A percentile compares a stretch with the other conserved stretches of the same genome.
Evolutionary conservation across 2,888 invertebrate species (phyloP).

Genomic region (Eulithis prunata): DNA sequence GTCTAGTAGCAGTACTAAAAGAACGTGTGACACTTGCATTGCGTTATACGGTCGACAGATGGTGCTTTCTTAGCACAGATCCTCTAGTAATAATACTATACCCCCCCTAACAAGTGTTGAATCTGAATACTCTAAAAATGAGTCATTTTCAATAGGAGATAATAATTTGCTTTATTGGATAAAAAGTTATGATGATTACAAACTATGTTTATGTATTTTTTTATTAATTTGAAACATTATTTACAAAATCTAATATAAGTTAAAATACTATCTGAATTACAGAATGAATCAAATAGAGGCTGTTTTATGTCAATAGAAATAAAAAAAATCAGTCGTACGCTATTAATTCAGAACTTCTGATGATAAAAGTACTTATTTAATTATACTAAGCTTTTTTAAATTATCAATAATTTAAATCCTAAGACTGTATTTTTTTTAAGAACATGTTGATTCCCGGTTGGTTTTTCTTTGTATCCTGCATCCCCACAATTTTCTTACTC

Average conservation of each 20-base stretch:
- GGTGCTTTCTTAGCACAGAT: too few relatives aligned
- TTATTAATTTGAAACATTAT: conserved; percentile 25
- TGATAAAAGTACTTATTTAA: background rate
- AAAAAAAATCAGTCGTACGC: background rate
- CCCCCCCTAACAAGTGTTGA: too few relatives aligned
- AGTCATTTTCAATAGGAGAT: background rate
- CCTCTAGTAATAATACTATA: too few relatives aligned
- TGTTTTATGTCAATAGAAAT: conserved; percentile 5
- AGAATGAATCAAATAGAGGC: background rate
- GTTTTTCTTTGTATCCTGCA: conserved; percentile 66
- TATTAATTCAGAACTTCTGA: background rate
- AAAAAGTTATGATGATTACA: conserved; percentile 15
- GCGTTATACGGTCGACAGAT: too few relatives aligned
- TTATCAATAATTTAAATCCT: background rate
- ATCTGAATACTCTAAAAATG: too few relatives aligned
- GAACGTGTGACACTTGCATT: too few relatives aligned
- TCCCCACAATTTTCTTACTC: conserved; percentile 55
- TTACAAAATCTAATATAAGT: conserved; percentile 20
- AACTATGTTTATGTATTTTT: conserved; percentile 5
- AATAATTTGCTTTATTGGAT: conserved; percentile 24
- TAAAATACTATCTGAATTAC: conserved; percentile 9
- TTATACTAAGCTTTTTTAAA: background rate
- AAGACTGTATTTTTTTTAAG: conserved; percentile 65
- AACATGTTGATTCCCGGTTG: conserved; percentile 77
- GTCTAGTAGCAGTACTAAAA: background rate